Conservation (phyloP, 2,113 vertebrate genomes). For the Sebastes fasciatus region DNA sequence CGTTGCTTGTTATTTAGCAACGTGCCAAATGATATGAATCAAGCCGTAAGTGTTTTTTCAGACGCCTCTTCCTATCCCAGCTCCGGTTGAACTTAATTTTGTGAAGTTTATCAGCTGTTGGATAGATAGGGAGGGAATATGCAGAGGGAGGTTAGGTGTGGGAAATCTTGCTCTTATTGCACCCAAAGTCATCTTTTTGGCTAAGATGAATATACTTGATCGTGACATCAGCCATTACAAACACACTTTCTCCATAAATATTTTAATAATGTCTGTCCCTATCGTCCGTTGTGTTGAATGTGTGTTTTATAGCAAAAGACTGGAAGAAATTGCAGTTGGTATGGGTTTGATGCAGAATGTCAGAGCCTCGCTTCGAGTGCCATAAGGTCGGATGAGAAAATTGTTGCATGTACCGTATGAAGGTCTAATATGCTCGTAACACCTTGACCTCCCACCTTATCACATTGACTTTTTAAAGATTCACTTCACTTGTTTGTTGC, state of each 20-base stretch:
- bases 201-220: constrained; percentile 66
- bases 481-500: constrained; percentile 45
- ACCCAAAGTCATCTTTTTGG: constrained; percentile 56
- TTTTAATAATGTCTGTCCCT: constrained; percentile 41
- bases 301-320: constrained; percentile 40
- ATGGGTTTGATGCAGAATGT: constrained; percentile 33
- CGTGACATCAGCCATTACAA: constrained; percentile 53
- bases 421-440: constrained; percentile 41
- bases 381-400: constrained; percentile 37
- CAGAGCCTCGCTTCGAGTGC: constrained; percentile 38
- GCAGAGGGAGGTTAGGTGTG: constrained; percentile 46
- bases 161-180: constrained; percentile 45
- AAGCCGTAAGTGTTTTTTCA: constrained; percentile 79
- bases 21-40: constrained; percentile 62
- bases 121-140: constrained; percentile 37
- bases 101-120: constrained; percentile 45
- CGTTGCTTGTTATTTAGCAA: constrained; percentile 44
- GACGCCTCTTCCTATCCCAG: constrained; percentile 53
- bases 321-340: constrained; percentile 9
- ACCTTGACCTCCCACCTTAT: constrained; percentile 38
- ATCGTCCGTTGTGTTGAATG: constrained; percentile 19
- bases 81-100: constrained; percentile 43
- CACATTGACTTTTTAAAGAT: constrained; percentile 55
- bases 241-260: constrained; percentile 42
- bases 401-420: constrained; percentile 42